Evolutionary conservation across 23 tunicate genomes (phyloP).

Genomic region (Corella eumyota): DNA sequence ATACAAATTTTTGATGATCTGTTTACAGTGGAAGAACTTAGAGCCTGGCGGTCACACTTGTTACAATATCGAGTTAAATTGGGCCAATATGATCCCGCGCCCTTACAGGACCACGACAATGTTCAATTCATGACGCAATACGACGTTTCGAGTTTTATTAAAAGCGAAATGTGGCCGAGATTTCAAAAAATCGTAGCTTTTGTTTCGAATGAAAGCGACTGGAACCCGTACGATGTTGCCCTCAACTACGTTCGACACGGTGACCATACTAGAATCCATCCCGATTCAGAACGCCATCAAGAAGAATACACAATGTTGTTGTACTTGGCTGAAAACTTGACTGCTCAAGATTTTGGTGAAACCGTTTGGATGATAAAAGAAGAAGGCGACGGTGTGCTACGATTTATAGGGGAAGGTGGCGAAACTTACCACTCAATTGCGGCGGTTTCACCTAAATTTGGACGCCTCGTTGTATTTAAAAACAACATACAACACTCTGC

Average conservation of each 20-base stretch:
- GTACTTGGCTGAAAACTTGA: conserved; percentile 55
- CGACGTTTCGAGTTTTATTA: conserved; percentile 38
- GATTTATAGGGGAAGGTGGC: conserved; percentile 53
- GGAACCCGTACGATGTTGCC: conserved; percentile 88
- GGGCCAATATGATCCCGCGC: conserved; percentile 20
- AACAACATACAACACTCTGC: conserved; percentile 91
- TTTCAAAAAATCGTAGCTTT: conserved; percentile 21
- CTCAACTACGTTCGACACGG: conserved; percentile 48
- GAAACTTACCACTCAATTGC: conserved; percentile 64
- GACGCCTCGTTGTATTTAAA: conserved; percentile 67
- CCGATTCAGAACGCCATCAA: conserved; percentile 73
- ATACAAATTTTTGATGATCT: conserved; percentile 65
- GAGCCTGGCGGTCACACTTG: conserved; percentile 26
- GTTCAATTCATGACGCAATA: conserved; percentile 60
- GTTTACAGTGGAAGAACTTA: conserved; percentile 38
- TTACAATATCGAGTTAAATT: background rate
- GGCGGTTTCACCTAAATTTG: conserved; percentile 71
- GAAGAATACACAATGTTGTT: conserved; percentile 60
- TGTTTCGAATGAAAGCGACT: conserved; percentile 44
- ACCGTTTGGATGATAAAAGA: conserved; percentile 19
- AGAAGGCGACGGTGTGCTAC: conserved; percentile 36
- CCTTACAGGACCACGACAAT: conserved; percentile 68
- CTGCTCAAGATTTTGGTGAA: conserved; percentile 48
- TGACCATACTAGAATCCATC: conserved; percentile 80
- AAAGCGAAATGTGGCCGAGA: conserved; percentile 67